Conservation (phyloP, 2,113 vertebrate species). For the Oryzias javanicus region DNA sequence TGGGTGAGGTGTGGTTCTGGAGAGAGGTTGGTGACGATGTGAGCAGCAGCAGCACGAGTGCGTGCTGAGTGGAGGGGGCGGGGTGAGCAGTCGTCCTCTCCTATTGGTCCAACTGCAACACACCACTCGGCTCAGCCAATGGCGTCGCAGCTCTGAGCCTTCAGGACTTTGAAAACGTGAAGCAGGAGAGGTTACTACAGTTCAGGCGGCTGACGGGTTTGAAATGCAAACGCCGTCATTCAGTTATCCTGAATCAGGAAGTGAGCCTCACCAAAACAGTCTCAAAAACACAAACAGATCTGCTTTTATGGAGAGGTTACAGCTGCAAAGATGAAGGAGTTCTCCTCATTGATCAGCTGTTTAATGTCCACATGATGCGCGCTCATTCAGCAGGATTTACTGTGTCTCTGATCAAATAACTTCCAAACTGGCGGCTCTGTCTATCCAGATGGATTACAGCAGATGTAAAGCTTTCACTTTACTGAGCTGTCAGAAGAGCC, state of each 20-base stretch:
- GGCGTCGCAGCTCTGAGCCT: not conserved
- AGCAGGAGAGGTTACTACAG: slow-evolving; percentile 68
- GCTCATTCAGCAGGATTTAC: too few relatives aligned
- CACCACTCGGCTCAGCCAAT: slow-evolving; percentile 76
- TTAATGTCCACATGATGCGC: too few relatives aligned
- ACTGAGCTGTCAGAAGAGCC: slow-evolving; percentile 13
- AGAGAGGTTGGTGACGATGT: not conserved
- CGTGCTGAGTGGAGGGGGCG: slow-evolving; percentile 44
- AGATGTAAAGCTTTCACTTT: too few relatives aligned
- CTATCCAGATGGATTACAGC: too few relatives aligned
- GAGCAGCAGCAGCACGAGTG: not conserved
- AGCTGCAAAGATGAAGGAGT: too few relatives aligned
- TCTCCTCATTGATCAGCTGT: too few relatives aligned
- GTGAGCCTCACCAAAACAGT: too few relatives aligned
- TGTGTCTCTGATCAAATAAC: not conserved
- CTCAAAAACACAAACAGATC: too few relatives aligned
- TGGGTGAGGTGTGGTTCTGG: not conserved
- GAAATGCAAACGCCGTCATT: too few relatives aligned
- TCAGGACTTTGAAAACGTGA: slow-evolving; percentile 33
- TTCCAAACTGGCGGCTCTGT: not conserved
- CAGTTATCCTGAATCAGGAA: too few relatives aligned
- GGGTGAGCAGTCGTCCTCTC: not conserved
- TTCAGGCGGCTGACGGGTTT: slow-evolving; percentile 48
- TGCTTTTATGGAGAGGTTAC: too few relatives aligned
- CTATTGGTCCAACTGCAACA: slow-evolving; percentile 76